These are phyloP conservation scores for Copsychus sechellarum DNA, from an alignment of 2,113 vertebrate genomes.

Conservation along the genomic window DNA sequence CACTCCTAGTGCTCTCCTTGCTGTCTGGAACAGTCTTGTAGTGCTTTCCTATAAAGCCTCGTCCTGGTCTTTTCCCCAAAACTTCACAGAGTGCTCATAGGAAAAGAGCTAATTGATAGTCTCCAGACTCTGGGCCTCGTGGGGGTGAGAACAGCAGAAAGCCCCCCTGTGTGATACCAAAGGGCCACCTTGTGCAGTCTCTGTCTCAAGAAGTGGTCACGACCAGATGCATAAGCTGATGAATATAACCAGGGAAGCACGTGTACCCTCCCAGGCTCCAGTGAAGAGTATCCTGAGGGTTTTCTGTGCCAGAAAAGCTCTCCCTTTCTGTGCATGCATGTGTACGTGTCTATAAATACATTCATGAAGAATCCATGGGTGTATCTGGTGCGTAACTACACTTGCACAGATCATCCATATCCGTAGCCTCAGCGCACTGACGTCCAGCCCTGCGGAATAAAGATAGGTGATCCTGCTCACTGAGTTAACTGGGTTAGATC, in stretches of 20 bases:
- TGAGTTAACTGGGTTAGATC: not conserved
- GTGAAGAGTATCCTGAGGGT: not conserved
- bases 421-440: rapidly evolving
- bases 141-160: not conserved
- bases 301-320: not conserved
- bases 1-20: not conserved
- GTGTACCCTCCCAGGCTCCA: not conserved
- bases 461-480: not conserved
- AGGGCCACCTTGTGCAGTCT: not conserved
- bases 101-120: not conserved
- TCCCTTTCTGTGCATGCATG: not conserved
- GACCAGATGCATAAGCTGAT: not conserved
- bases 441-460: not conserved
- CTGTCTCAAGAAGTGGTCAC: not conserved
- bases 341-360: not conserved
- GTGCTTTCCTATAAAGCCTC: not conserved
- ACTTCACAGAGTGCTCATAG: not conserved
- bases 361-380: not conserved
- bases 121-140: rapidly evolving
- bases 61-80: not conserved
- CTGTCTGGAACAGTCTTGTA: not conserved
- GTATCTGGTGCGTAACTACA: not conserved
- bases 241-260: not conserved
- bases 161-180: not conserved
- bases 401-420: not conserved